A percentile compares a stretch with the other conserved stretches of the same genome.
phyloP scores from a whole-genome alignment of 1,140 invertebrate species.

The Eumaeus atala region DNA sequence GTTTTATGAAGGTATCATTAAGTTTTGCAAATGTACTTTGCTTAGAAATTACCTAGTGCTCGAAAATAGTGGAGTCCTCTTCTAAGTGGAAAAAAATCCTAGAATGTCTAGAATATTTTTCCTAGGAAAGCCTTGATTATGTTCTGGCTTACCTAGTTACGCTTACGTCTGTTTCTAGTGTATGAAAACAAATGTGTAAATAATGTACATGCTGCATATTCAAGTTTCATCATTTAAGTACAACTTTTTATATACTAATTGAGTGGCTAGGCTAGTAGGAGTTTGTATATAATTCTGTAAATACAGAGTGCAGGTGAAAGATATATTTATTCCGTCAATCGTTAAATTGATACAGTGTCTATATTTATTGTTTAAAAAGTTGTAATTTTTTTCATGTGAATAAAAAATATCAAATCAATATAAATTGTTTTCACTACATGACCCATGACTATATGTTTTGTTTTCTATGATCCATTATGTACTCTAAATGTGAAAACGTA shows the following conservation, averaged over 20 bases:
- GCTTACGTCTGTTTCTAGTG: conserved; percentile 5
- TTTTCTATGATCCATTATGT: no score
- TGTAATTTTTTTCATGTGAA: conserved; percentile 70
- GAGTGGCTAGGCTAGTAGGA: conserved; percentile 34
- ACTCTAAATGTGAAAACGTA: no score
- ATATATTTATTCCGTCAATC: conserved; percentile 66
- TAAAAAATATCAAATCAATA: conserved; percentile 43
- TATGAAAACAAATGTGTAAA: conserved; percentile 37
- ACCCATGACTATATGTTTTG: no score
- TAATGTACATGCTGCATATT: conserved; percentile 50
- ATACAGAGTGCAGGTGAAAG: conserved; percentile 47
- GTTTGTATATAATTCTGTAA: conserved; percentile 61
- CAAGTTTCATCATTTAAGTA: conserved; percentile 42
- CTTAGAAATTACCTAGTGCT: no score
- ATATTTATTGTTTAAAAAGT: conserved; percentile 68
- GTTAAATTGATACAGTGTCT: conserved; percentile 56
- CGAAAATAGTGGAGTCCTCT: no score
- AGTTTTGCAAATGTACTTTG: no score
- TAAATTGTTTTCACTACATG: no score
- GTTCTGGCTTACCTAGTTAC: neutral
- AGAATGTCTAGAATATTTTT: no score
- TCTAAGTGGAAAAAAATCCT: no score
- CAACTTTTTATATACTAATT: conserved; percentile 51
- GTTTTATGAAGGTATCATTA: no score
- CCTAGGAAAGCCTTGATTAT: no score